Conservation (phyloP, 2,888 invertebrate species). For the Synanthedon formicaeformis region DNA sequence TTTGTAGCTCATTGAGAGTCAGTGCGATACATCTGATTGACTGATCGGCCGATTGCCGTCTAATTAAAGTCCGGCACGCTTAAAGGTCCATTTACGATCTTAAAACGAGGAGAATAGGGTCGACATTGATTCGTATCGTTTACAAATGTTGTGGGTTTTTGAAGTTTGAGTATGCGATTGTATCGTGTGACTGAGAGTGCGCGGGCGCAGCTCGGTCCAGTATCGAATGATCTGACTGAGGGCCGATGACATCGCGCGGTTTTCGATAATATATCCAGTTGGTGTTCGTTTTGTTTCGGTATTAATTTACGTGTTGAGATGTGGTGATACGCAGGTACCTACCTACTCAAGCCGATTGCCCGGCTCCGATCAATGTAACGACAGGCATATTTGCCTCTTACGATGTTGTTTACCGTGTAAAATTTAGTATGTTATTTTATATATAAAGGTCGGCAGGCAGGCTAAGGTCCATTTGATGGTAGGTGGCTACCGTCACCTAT, state of each 20-base stretch:
- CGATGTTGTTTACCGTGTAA: too few species aligned
- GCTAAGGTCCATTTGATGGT: too few species aligned
- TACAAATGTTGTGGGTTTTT: neutral
- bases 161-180: neutral
- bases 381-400: too few species aligned
- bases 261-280: constrained; percentile 45
- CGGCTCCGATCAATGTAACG: neutral
- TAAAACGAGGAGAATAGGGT: neutral
- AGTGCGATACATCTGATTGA: constrained; percentile 10
- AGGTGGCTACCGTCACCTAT: too few species aligned
- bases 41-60: constrained; percentile 18
- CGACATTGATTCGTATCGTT: neutral
- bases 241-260: constrained; percentile 56
- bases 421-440: too few species aligned
- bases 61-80: constrained; percentile 18
- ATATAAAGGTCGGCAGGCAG: too few species aligned
- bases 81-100: neutral
- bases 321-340: constrained; percentile 17
- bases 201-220: constrained; percentile 27
- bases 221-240: constrained; percentile 44
- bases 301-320: constrained; percentile 56
- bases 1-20: neutral
- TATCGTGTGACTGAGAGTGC: constrained; percentile 8
- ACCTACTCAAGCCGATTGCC: constrained; percentile 10
- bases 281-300: constrained; percentile 38